These are phyloP conservation scores for Dioctria rufipes DNA, from an alignment of 2,888 invertebrate genomes.

Conservation along the genomic window DNA sequence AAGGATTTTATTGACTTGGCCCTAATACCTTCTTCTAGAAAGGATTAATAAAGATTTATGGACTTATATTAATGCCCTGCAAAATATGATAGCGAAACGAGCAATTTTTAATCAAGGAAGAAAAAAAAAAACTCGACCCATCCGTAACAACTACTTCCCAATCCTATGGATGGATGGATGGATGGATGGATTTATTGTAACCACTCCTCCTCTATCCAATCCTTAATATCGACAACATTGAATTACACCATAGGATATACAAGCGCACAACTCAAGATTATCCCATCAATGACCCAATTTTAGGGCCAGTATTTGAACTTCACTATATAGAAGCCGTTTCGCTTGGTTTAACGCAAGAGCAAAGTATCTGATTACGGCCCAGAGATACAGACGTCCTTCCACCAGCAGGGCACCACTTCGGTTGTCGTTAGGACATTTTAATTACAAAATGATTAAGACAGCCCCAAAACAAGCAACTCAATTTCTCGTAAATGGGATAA, in stretches of 20 bases:
- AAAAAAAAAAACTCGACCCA: background rate
- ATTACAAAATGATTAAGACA: slow-evolving; percentile 49
- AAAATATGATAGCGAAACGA: slow-evolving; percentile 40
- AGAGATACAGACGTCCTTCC: background rate
- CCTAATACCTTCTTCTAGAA: slow-evolving; percentile 32
- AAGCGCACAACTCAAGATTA: slow-evolving; percentile 3
- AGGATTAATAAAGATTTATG: slow-evolving; percentile 51
- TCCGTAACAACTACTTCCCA: background rate
- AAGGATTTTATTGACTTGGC: slow-evolving; percentile 43
- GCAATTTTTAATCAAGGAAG: slow-evolving; percentile 35
- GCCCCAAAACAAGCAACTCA: background rate
- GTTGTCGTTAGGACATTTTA: slow-evolving; percentile 31
- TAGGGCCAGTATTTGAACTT: background rate
- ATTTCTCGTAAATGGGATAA: background rate
- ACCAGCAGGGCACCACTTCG: background rate
- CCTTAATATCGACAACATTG: slow-evolving; percentile 1
- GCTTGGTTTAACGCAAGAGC: background rate
- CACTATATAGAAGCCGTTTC: background rate
- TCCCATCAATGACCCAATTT: slow-evolving; percentile 34
- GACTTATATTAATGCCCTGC: slow-evolving; percentile 47
- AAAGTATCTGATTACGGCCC: slow-evolving; percentile 15
- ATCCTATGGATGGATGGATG: background rate
- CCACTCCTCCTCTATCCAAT: background rate
- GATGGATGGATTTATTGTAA: slow-evolving; percentile 10
- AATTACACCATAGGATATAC: slow-evolving; percentile 13